These are phyloP conservation scores for Gymnocephalus cernua DNA, from an alignment of 2,113 vertebrate species.

Conservation along the genomic window DNA sequence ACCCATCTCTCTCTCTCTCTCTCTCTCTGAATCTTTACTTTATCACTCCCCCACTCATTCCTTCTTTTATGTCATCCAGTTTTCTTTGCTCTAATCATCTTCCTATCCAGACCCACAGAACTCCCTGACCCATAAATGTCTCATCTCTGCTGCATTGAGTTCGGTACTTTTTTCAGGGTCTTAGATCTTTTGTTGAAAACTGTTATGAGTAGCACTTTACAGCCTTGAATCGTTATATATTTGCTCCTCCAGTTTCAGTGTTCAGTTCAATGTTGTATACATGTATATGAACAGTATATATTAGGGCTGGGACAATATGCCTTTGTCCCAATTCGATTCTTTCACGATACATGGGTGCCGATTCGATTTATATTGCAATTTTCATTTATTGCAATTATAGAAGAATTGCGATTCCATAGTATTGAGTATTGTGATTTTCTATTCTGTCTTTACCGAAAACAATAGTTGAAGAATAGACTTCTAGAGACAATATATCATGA, in stretches of 20 bases:
- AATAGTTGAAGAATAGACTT: too few species aligned
- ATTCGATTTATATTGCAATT: too few species aligned
- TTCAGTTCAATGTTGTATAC: not conserved
- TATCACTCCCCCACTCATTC: not conserved
- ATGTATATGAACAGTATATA: too few species aligned
- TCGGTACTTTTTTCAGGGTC: not conserved
- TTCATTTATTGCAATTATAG: too few species aligned
- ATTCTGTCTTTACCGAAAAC: too few species aligned
- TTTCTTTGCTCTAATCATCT: not conserved
- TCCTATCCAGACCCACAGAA: not conserved
- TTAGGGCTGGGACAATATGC: too few species aligned
- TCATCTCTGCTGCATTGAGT: not conserved
- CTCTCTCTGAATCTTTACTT: not conserved
- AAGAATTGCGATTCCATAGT: too few species aligned
- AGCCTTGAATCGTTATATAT: not conserved
- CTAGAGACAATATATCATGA: too few species aligned
- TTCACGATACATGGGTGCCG: too few species aligned
- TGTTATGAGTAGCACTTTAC: not conserved
- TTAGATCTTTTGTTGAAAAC: not conserved
- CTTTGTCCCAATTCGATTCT: too few species aligned
- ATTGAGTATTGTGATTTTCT: too few species aligned
- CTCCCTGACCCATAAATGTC: not conserved
- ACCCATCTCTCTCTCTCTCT: not conserved
- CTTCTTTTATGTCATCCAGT: constrained; percentile 5
- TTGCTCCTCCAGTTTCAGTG: not conserved